These are phyloP conservation scores for Metacarcinus magister DNA, from an alignment of 2,888 invertebrate genomes.

Conservation along the genomic window DNA sequence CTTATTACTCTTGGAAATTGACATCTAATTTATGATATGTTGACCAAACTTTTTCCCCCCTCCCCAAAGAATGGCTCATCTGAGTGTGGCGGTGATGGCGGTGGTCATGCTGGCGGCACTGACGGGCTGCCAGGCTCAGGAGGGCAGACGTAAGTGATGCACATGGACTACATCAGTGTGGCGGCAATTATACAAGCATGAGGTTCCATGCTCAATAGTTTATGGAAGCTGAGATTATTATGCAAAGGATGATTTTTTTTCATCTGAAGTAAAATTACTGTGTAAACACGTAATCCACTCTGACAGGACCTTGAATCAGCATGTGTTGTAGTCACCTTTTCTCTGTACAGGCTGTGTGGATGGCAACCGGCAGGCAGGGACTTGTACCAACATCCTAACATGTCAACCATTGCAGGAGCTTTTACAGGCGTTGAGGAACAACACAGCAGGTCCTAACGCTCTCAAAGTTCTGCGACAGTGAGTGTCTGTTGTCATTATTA, in stretches of 20 bases:
- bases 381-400: background rate
- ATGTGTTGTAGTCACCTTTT: background rate
- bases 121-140: background rate
- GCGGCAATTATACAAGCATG: background rate
- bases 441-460: background rate
- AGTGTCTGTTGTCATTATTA: background rate
- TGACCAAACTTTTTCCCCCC: background rate
- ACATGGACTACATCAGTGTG: background rate
- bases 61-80: background rate
- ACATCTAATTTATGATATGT: background rate
- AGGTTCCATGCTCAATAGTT: background rate
- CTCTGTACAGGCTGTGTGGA: slow-evolving; percentile 27
- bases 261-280: background rate
- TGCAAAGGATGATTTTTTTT: too few relatives aligned
- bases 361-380: background rate
- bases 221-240: background rate
- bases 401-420: background rate
- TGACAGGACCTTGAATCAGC: background rate
- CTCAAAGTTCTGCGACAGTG: background rate
- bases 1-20: background rate
- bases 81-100: background rate
- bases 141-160: background rate
- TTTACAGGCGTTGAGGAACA: background rate
- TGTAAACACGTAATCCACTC: background rate
- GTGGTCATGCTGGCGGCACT: background rate